Evolutionary conservation across 2,888 invertebrate species (phyloP).

Genomic region (Merodon equestris): DNA sequence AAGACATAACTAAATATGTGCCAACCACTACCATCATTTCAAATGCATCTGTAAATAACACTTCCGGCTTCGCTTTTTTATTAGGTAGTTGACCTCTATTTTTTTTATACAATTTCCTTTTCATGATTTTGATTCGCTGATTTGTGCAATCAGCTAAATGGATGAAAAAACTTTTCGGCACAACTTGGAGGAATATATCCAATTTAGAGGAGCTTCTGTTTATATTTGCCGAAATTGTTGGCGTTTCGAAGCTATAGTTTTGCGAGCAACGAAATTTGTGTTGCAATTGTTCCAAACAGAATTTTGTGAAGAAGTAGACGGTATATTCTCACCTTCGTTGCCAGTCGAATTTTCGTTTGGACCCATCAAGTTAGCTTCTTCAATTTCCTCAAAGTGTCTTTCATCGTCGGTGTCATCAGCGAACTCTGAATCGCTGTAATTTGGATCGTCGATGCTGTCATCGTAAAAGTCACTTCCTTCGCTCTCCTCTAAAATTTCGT

Average conservation of each 20-base stretch:
- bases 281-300: neutral
- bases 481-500: too few relatives aligned
- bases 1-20: too few relatives aligned
- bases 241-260: neutral
- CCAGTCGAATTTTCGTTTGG: too few relatives aligned
- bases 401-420: too few relatives aligned
- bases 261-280: conserved; percentile 7
- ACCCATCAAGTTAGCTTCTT: too few relatives aligned
- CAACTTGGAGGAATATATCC: conserved; percentile 2
- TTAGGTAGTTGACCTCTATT: too few relatives aligned
- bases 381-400: too few relatives aligned
- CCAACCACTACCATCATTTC: conserved; percentile 2
- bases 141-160: neutral
- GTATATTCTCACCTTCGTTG: neutral
- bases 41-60: neutral
- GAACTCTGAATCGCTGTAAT: too few relatives aligned
- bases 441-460: too few relatives aligned
- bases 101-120: neutral
- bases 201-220: neutral
- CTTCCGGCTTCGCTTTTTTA: neutral
- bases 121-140: neutral
- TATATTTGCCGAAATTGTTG: neutral
- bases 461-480: too few relatives aligned
- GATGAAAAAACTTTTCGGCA: too few relatives aligned
- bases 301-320: neutral